A percentile compares a stretch with the other conserved stretches of the same genome.
Evolutionary conservation across 2,797 vertebrate genomes (phyloP).

Genomic region (Merluccius polli): DNA sequence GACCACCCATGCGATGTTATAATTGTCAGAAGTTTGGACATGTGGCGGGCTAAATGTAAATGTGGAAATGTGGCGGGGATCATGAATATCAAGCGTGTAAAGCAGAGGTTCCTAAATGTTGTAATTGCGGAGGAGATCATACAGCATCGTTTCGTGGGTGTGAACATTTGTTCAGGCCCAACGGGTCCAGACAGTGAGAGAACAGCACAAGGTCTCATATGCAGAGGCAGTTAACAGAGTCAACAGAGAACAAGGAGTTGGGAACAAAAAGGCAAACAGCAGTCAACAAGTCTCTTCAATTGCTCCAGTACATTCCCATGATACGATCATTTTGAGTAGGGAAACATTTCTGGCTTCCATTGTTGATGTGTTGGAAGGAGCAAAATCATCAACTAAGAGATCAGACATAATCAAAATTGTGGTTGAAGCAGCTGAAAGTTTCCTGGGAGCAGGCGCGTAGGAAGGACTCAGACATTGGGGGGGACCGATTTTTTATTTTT

Average conservation of each 20-base stretch:
- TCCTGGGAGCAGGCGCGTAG: no score
- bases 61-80: not conserved
- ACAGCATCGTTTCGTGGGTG: not conserved
- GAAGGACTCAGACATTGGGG: no score
- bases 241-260: not conserved
- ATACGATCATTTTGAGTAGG: not conserved
- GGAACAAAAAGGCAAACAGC: not conserved
- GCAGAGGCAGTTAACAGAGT: not conserved
- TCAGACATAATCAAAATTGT: not conserved
- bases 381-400: not conserved
- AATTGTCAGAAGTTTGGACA: not conserved
- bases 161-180: not conserved
- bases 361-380: not conserved
- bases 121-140: not conserved
- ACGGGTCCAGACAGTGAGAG: not conserved
- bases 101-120: not conserved
- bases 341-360: not conserved
- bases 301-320: not conserved
- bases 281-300: not conserved
- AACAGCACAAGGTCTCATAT: not conserved
- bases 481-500: no score
- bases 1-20: not conserved
- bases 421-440: constrained; percentile 3
- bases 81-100: not conserved
- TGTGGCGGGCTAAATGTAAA: not conserved